Base-by-base conservation (phyloP, 2,888 invertebrate genomes). In the Carterocephalus palaemon region DNA sequence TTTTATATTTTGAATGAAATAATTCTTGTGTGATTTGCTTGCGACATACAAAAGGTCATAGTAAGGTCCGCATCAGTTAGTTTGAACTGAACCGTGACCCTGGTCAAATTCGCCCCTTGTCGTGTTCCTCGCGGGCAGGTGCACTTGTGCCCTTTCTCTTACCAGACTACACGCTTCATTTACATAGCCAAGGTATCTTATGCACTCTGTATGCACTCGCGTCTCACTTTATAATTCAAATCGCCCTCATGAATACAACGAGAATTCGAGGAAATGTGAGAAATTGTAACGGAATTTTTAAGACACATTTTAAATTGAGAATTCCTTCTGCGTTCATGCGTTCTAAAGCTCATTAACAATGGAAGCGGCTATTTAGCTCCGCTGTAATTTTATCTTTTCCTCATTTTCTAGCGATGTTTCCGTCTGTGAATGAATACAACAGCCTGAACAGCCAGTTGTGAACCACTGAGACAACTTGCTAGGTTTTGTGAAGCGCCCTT, bases 161-260 rank as follows among this genome's bases (percentile, higher is more conserved):
- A 64, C 62, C 67, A 73, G 68, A 71, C 71, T 74, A 66, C 56
- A 67, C 58, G 54, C 59, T 66, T 73, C 69, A 83, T 83, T 83
- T 80, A 64, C 81, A 84, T 84, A 74, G 68, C 59, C 64, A 65
- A 68, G 69, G 69, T 76, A 70, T 82, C 74, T 78, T 74, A 75
- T 82, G 81, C 81, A 75, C 73, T 74, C 69, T 64, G 70, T 68
- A 70, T 81, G 84, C 86, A 81, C 75, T 81, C 78, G 62, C 68
- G 70, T 73, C 70, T 71, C 74, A 77, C 83, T 84, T 83, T 82
- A 83, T 83, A 82, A 86, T 85, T 85, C 77, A 85, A 82, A 85
- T 84, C 70, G 77, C 75, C 68, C 72, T 60, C 67, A 62, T 64
- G 64, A 70, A 67, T 61, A 62, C 67, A 60, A 61, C 64, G 64